Percentiles rank a stretch among this genome's conserved stretches.
These are phyloP conservation scores for Drosophila athabasca DNA, from an alignment of 1,140 invertebrate genomes.

Conservation along the genomic window DNA sequence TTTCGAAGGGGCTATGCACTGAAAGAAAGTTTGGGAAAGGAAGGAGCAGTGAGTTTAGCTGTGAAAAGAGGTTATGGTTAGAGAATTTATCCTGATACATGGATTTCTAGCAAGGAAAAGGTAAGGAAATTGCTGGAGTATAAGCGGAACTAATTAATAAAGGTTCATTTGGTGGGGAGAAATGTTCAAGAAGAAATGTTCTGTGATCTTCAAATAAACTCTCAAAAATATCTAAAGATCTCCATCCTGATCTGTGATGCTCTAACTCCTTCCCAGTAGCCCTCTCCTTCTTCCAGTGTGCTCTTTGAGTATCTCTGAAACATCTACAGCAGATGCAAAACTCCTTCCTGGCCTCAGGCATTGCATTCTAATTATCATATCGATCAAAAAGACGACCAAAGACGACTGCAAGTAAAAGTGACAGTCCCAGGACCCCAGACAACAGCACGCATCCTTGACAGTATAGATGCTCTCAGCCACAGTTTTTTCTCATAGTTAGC, in stretches of 20 bases:
- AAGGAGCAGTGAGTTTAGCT: too few relatives aligned
- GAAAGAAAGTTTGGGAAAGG: not conserved
- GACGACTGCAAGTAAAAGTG: conserved; percentile 50
- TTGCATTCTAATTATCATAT: conserved; percentile 80
- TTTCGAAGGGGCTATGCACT: conserved; percentile 10
- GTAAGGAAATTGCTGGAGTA: too few relatives aligned
- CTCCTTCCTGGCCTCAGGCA: conserved; percentile 50
- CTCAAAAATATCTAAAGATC: too few relatives aligned
- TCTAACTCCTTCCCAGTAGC: not conserved
- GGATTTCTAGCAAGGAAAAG: too few relatives aligned
- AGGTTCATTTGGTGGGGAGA: too few relatives aligned
- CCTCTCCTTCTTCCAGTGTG: not conserved
- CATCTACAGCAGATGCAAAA: conserved; percentile 47
- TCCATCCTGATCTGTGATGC: not conserved
- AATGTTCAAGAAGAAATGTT: too few relatives aligned
- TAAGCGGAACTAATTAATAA: too few relatives aligned
- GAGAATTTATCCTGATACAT: not conserved
- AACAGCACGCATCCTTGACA: conserved; percentile 25
- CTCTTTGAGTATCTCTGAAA: not conserved
- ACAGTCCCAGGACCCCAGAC: conserved; percentile 41
- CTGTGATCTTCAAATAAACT: too few relatives aligned
- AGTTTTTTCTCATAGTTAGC: conserved; percentile 80
- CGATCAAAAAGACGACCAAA: conserved; percentile 43
- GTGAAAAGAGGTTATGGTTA: not conserved
- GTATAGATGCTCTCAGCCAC: conserved; percentile 25